Evolutionary conservation across 2,797 vertebrate genomes (phyloP).

Genomic region (Stomatorhinus walkeri): DNA sequence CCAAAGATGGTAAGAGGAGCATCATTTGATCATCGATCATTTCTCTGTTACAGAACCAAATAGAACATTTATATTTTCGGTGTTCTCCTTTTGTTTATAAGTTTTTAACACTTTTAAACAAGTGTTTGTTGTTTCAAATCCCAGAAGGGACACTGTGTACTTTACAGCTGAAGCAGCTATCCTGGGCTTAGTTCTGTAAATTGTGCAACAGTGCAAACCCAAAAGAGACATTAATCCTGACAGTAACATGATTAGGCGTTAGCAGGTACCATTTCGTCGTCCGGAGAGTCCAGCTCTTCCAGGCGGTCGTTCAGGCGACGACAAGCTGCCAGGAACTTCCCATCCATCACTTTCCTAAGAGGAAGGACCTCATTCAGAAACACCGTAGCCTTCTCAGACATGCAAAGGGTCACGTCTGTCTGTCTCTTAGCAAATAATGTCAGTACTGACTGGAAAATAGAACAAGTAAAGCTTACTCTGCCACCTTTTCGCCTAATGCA

Average conservation of each 20-base stretch:
- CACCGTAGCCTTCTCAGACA: background rate
- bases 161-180: background rate
- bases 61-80: background rate
- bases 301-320: constrained; percentile 73
- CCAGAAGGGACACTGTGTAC: background rate
- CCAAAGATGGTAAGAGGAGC: background rate
- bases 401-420: background rate
- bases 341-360: constrained; percentile 62
- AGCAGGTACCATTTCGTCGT: constrained; percentile 54
- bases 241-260: background rate
- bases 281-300: constrained; percentile 68
- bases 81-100: background rate
- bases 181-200: background rate
- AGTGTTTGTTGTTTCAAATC: background rate
- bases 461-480: background rate
- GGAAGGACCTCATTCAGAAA: background rate
- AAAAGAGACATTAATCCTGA: background rate
- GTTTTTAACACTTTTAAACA: background rate
- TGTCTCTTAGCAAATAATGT: background rate
- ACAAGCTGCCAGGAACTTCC: constrained; percentile 75
- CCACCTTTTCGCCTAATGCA: background rate
- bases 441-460: background rate
- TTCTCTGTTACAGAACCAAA: background rate
- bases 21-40: background rate
- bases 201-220: background rate